Evolutionary conservation across 2,797 vertebrate genomes (phyloP).

Genomic region (Brachymystax lenok): DNA sequence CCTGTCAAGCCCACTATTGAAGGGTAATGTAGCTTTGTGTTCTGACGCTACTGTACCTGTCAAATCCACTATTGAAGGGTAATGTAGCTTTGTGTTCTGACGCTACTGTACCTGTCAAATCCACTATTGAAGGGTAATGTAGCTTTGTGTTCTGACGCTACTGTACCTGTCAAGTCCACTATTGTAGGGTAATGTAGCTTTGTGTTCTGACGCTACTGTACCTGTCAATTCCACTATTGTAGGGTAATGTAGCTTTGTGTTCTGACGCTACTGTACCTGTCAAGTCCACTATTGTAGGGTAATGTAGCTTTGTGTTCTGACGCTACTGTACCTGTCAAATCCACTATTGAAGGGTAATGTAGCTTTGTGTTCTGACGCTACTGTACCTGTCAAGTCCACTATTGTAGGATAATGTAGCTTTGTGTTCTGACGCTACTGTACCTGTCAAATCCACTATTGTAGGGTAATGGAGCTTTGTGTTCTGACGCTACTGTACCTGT

Average conservation of each 20-base stretch:
- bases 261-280: not conserved
- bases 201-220: not conserved
- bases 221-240: not conserved
- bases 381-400: not conserved
- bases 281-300: not conserved
- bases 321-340: not conserved
- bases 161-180: not conserved
- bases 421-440: not conserved
- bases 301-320: not conserved
- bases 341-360: not conserved
- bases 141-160: not conserved
- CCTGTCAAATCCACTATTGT: not conserved
- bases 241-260: not conserved
- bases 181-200: not conserved
- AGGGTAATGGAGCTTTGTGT: not conserved
- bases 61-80: not conserved
- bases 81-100: not conserved
- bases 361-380: not conserved
- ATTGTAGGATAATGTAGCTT: not conserved
- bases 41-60: not conserved
- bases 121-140: not conserved
- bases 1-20: not conserved
- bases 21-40: not conserved
- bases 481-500: not conserved
- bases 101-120: not conserved